These are phyloP conservation scores for Tinamus major DNA, from an alignment of 2,797 vertebrate species.

Conservation along the genomic window DNA sequence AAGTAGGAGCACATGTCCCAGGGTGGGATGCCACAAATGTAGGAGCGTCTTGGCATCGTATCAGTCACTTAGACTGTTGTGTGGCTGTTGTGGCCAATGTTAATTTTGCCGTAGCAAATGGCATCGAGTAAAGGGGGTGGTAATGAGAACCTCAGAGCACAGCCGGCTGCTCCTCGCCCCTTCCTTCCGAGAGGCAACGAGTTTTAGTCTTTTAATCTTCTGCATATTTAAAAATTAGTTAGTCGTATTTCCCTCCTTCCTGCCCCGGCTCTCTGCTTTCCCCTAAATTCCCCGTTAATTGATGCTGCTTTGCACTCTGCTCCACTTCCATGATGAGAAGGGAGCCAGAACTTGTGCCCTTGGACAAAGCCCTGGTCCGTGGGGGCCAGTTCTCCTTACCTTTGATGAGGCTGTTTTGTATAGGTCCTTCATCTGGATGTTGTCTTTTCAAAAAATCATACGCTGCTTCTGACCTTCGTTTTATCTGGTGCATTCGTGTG, in stretches of 20 bases:
- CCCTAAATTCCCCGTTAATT: too few relatives aligned
- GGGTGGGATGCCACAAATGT: fast-evolving
- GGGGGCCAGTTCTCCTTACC: not conserved
- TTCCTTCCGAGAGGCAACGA: too few relatives aligned
- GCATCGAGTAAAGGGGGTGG: not conserved
- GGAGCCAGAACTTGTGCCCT: not conserved
- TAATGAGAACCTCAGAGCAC: not conserved
- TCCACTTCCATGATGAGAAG: not conserved
- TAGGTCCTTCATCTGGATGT: not conserved
- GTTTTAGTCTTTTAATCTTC: too few relatives aligned
- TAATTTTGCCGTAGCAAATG: not conserved
- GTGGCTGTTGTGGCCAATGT: not conserved
- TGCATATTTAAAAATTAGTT: not conserved
- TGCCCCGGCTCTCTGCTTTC: not conserved
- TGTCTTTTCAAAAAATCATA: not conserved
- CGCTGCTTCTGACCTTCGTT: not conserved
- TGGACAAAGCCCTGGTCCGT: not conserved
- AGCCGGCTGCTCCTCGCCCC: too few relatives aligned
- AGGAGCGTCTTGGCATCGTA: fast-evolving
- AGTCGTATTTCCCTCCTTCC: not conserved
- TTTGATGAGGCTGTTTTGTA: not conserved
- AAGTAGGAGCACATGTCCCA: not conserved
- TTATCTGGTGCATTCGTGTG: not conserved
- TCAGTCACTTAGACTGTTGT: not conserved
- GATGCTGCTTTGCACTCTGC: not conserved